These are phyloP conservation scores for Pammene aurita DNA, from an alignment of 2,888 invertebrate genomes.

Conservation along the genomic window DNA sequence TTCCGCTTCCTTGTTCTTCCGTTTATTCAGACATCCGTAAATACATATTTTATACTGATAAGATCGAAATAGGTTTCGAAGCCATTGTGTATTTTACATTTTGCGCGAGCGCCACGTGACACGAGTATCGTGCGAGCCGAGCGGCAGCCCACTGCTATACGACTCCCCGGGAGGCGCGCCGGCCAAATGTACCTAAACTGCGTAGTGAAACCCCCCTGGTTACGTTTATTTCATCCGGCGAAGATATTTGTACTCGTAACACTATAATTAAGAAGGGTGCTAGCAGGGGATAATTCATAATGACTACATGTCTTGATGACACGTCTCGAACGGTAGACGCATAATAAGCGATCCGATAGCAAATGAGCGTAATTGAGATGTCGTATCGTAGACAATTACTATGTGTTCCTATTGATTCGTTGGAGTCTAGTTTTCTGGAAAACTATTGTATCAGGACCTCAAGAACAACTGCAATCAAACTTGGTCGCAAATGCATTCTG, in stretches of 20 bases:
- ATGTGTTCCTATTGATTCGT: background rate
- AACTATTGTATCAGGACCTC: background rate
- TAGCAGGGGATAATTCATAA: constrained; percentile 51
- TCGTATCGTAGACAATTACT: constrained; percentile 43
- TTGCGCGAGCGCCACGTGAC: too few species aligned
- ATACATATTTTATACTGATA: too few species aligned
- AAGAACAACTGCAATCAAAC: background rate
- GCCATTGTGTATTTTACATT: too few species aligned
- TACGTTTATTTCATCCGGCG: constrained; percentile 18
- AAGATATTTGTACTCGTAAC: constrained; percentile 22
- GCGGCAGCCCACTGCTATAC: too few species aligned
- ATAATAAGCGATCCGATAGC: constrained; percentile 55
- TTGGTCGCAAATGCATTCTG: too few species aligned
- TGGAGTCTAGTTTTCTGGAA: background rate
- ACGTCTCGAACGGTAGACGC: constrained; percentile 49
- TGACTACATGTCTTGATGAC: constrained; percentile 48
- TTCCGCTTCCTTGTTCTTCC: too few species aligned
- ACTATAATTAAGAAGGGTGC: constrained; percentile 46
- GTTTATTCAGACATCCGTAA: too few species aligned
- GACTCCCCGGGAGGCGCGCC: too few species aligned
- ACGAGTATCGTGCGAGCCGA: too few species aligned
- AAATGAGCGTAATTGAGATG: constrained; percentile 51
- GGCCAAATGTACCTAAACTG: too few species aligned
- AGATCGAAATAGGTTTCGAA: too few species aligned
- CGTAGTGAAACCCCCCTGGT: too few species aligned